These are phyloP conservation scores for Lagodon rhomboides DNA, from an alignment of 2,797 vertebrate genomes.

Conservation along the genomic window DNA sequence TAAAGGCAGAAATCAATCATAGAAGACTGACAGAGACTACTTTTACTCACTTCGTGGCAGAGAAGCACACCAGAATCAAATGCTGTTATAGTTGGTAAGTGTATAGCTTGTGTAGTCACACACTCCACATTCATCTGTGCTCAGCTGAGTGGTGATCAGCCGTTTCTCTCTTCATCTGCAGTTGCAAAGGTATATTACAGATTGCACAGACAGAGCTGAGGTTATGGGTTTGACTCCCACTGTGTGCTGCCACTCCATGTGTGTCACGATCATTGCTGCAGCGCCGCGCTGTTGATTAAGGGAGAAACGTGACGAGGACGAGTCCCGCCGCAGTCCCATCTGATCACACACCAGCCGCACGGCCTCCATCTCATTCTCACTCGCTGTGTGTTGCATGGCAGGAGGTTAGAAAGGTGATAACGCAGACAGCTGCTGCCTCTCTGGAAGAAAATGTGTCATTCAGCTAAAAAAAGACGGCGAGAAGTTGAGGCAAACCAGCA, in stretches of 20 bases:
- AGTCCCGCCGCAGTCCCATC: conserved; percentile 17
- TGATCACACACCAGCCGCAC: conserved; percentile 31
- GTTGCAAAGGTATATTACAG: too few species aligned
- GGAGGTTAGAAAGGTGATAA: conserved; percentile 57
- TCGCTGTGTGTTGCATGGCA: conserved; percentile 31
- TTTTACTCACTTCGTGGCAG: background rate
- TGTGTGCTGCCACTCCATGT: conserved; percentile 20
- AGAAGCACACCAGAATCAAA: conserved; percentile 1
- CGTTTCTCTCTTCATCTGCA: background rate
- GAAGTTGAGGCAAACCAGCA: conserved; percentile 17
- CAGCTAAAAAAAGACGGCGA: background rate
- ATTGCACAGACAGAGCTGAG: background rate
- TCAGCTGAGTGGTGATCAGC: conserved; percentile 6
- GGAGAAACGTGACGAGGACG: conserved; percentile 9
- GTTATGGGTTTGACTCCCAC: conserved; percentile 17
- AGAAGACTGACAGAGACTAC: background rate
- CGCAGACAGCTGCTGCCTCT: conserved; percentile 53
- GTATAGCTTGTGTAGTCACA: too few species aligned
- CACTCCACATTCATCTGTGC: background rate
- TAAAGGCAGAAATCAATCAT: background rate
- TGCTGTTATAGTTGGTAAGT: too few species aligned
- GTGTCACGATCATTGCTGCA: conserved; percentile 25
- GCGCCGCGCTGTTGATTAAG: conserved; percentile 28
- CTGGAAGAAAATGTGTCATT: conserved; percentile 20
- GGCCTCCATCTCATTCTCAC: conserved; percentile 65